Percentiles rank a stretch among this genome's conserved stretches.
These are phyloP conservation scores for Alces alces DNA, from an alignment of 2,113 vertebrate genomes.

Conservation along the genomic window DNA sequence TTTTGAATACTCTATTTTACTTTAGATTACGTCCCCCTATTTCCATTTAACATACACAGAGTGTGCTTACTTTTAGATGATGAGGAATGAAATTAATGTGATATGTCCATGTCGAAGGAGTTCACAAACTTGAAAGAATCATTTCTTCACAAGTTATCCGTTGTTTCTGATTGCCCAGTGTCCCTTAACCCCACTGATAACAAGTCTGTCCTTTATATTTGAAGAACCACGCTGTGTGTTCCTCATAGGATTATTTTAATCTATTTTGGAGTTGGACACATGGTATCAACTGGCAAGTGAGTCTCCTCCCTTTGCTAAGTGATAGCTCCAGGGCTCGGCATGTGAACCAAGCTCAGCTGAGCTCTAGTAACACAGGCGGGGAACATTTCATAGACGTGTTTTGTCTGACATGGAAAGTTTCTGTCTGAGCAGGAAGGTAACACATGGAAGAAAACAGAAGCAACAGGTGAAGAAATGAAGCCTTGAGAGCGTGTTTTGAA, in stretches of 20 bases:
- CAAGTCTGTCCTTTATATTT: not conserved
- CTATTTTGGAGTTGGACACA: not conserved
- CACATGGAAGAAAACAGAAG: not conserved
- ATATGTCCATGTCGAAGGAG: not conserved
- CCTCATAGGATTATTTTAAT: not conserved
- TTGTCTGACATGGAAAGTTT: not conserved
- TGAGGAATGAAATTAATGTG: not conserved
- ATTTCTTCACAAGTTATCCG: not conserved
- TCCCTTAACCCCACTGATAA: not conserved
- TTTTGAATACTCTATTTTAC: not conserved
- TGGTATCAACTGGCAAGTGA: not conserved
- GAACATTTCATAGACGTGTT: not conserved
- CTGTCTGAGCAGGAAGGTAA: not conserved
- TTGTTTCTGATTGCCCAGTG: not conserved
- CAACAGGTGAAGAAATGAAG: not conserved
- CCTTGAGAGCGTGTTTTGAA: not conserved
- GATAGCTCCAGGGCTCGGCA: not conserved
- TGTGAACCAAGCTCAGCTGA: not conserved
- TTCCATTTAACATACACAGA: not conserved
- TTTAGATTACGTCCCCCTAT: not conserved
- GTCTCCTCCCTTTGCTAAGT: not conserved
- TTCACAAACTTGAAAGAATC: not conserved
- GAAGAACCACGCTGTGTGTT: not conserved
- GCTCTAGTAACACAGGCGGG: not conserved
- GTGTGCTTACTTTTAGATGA: not conserved